Evolutionary conservation across 2,797 vertebrate species (phyloP), one percentile per base, ranked within the genome.

Genomic region (Sitta carolinensis): DNA sequence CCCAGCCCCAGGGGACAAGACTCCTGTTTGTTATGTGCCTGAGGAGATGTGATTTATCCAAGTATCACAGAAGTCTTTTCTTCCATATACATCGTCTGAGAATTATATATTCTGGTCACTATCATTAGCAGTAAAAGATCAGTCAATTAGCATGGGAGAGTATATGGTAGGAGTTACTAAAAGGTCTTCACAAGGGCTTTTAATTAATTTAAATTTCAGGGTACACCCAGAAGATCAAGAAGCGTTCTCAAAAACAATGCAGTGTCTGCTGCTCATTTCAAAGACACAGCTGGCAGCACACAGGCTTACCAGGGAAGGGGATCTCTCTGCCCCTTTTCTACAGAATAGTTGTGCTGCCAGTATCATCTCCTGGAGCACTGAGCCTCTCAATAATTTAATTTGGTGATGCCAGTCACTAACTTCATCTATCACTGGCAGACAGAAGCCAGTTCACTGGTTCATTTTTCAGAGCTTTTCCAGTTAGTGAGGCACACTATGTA

Each of bases 41-140:
- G 4, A 94, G 95, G 94, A 92, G 80, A 91, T 89, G 91, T 64
- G 84, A 97, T 96, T 96, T 94, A 92, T 76, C 92, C 68, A 75
- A 91, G 68, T 67, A 76, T n/a, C 89, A 93, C 87, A 94, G 80
- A 86, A 95, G 80, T 68, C 87, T 93, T 88, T 97, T 97, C 76
- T 93, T 87, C 81, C 89, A 88, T 17, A 63, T 36, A 93, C 4
- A 26, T 20, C 43, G 67, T 42, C 36, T 43, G 34, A 2, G 8
- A 84, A 91, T 96, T 78, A 83, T 0, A 0, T 61, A 95, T 88
- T 95, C 94, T 66, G 34, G 75, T 95, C 89, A 94, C 70, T 47
- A 42, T 32, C 58, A 91, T 47, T 52, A 94, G 84, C 83, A 66
- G 58, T 50, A 79, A 82, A 82, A 88, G 51, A 89, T 7, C 26